phyloP scores from a whole-genome alignment of 2,888 invertebrate genomes.

The Ochropleura leucogaster region DNA sequence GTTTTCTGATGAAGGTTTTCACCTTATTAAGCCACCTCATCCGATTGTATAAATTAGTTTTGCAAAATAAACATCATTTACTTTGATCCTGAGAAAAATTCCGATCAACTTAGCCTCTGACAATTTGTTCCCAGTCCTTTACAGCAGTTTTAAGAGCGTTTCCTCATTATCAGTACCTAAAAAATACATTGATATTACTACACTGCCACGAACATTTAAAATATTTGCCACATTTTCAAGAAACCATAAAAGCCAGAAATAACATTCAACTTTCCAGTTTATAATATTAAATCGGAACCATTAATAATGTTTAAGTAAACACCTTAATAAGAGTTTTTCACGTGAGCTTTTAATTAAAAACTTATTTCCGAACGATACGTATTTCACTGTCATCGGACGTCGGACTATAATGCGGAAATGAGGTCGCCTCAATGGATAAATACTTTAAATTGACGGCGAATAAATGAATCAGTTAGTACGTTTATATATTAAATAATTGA shows the following conservation, averaged over 20 bases:
- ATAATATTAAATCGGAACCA: slow-evolving; percentile 43
- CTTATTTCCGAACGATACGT: slow-evolving; percentile 43
- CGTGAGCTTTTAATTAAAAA: slow-evolving; percentile 55
- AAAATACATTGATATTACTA: not conserved
- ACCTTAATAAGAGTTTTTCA: slow-evolving; percentile 51
- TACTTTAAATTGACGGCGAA: slow-evolving; percentile 68
- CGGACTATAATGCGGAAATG: slow-evolving; percentile 63
- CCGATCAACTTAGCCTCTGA: not conserved
- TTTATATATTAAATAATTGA: slow-evolving; percentile 51
- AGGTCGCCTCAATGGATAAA: slow-evolving; percentile 65
- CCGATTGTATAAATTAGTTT: too few species aligned
- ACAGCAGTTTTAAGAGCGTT: not conserved
- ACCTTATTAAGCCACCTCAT: too few species aligned
- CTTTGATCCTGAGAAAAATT: not conserved
- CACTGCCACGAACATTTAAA: not conserved
- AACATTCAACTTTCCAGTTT: slow-evolving; percentile 38
- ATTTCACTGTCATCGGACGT: slow-evolving; percentile 61
- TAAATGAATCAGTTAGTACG: slow-evolving; percentile 74
- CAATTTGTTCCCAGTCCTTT: not conserved
- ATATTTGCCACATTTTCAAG: slow-evolving; percentile 15
- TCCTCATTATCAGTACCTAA: not conserved
- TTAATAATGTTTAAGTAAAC: slow-evolving; percentile 61
- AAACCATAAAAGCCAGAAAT: slow-evolving; percentile 35
- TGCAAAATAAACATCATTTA: too few species aligned
- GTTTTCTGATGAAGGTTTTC: too few species aligned